Base-by-base conservation (phyloP, 2,888 invertebrate species). In the Pyrrhosoma nymphula region DNA sequence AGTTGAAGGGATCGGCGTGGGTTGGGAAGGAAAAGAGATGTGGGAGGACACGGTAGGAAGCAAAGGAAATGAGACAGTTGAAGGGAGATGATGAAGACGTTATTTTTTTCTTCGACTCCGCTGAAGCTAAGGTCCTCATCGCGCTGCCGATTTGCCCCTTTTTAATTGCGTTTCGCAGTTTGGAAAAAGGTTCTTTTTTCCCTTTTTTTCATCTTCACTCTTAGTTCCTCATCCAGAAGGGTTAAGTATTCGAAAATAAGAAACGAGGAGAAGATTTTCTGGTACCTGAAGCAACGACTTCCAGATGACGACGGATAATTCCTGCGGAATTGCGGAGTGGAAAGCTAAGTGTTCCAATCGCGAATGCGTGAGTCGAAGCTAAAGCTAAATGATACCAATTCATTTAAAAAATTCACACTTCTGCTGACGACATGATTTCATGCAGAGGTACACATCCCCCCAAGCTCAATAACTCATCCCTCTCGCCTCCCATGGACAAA, bases 101-200 rank as follows among this genome's bases (percentile, higher is more conserved):
- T 47, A 47, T 47, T 47, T 47, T n/a, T 47, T 47, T 69, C 26
- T 69, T 69, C 26, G 69, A 8, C 69, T 20, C 47, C 23, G 69
- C 23, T 10, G 69, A 69, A 26, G 69, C 69, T 69, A 26, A 26
- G 69, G 69, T 69, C 23, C 69, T 69, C 69, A 69, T 8, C 69
- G 26, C 69, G 69, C 69, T 10, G 69, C 69, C 23, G 69, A 69
- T 69, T 69, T 69, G 10, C 4, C 69, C 69, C 69, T 69, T 69
- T 69, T 69, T 69, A 69, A 69, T 69, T 69, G 69, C 69, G 69
- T 69, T 69, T n/a, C 69, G 69, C 69, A 69, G n/a, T 26, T 69
- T 26, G 26, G 69, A 26, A 69, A 10, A 26, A 26, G 69, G 69
- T n/a, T n/a, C 0, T 69, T n/a, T 12, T n/a, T n/a, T 12, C 4